Percentiles rank a stretch among this genome's conserved stretches.
These are phyloP conservation scores for Stegodyphus dumicola DNA, from an alignment of 1,140 invertebrate genomes.

Conservation along the genomic window DNA sequence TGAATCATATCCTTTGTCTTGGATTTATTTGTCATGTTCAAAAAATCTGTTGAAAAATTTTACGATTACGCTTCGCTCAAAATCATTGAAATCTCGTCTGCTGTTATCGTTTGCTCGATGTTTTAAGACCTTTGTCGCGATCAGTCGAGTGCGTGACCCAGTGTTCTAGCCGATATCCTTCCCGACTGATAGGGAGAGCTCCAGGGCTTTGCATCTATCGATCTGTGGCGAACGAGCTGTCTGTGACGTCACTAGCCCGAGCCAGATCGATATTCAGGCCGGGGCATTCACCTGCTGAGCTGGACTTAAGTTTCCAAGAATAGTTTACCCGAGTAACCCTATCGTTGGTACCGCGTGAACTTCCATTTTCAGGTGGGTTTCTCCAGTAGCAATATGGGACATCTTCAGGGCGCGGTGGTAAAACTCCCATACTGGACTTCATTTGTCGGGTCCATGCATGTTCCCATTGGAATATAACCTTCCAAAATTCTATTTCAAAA, in stretches of 20 bases:
- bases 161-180: not conserved
- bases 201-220: not conserved
- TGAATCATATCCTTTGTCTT: too few species aligned
- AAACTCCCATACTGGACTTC: too few species aligned
- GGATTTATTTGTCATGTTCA: too few species aligned
- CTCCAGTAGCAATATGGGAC: too few species aligned
- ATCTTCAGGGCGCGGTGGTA: too few species aligned
- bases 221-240: not conserved
- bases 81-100: not conserved
- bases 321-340: not conserved
- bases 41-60: too few species aligned
- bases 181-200: too few species aligned
- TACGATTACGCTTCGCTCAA: not conserved
- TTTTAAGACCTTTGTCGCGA: not conserved
- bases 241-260: not conserved
- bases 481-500: too few species aligned
- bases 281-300: not conserved
- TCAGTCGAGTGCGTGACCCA: not conserved
- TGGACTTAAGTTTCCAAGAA: not conserved
- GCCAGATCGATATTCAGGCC: not conserved
- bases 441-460: too few species aligned
- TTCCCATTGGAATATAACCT: too few species aligned
- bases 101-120: not conserved
- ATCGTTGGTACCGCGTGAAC: not conserved
- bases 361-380: not conserved